Evolutionary conservation across 2,888 invertebrate genomes (phyloP).

Genomic region (Parapristionchus giblindavisi): DNA sequence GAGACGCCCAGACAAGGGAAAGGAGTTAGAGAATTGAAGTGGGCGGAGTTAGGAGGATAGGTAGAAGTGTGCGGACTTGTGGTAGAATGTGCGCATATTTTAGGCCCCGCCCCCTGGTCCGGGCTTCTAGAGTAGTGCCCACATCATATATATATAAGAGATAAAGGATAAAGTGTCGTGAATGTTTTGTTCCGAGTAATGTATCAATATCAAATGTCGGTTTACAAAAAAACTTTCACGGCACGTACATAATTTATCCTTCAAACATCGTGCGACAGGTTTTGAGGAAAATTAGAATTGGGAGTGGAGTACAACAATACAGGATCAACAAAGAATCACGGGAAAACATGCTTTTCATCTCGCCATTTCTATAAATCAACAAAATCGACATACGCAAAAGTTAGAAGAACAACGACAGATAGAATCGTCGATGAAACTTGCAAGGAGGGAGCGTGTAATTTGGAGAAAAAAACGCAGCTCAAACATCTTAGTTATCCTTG

Average conservation of each 20-base stretch:
- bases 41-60: too few species aligned
- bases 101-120: too few species aligned
- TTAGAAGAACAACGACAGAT: slow-evolving; percentile 9
- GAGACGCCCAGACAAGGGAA: too few species aligned
- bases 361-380: slow-evolving; percentile 25
- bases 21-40: too few species aligned
- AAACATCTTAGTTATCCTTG: slow-evolving; percentile 56
- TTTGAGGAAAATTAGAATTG: neutral
- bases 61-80: too few species aligned
- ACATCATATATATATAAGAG: too few species aligned
- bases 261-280: slow-evolving; percentile 9
- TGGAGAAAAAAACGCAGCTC: neutral
- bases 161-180: slow-evolving; percentile 23
- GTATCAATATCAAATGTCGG: slow-evolving; percentile 12
- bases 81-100: too few species aligned
- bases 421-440: neutral
- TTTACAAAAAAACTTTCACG: slow-evolving; percentile 27
- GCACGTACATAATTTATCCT: slow-evolving; percentile 37
- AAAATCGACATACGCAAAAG: slow-evolving; percentile 7
- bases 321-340: slow-evolving; percentile 32
- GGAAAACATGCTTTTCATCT: slow-evolving; percentile 25
- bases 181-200: slow-evolving; percentile 22
- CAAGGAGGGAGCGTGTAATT: too few species aligned
- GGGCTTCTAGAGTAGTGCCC: too few species aligned
- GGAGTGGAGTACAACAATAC: neutral